Evolutionary conservation across 2,888 invertebrate genomes (phyloP).

Genomic region (Scaptomyza caliginosa): DNA sequence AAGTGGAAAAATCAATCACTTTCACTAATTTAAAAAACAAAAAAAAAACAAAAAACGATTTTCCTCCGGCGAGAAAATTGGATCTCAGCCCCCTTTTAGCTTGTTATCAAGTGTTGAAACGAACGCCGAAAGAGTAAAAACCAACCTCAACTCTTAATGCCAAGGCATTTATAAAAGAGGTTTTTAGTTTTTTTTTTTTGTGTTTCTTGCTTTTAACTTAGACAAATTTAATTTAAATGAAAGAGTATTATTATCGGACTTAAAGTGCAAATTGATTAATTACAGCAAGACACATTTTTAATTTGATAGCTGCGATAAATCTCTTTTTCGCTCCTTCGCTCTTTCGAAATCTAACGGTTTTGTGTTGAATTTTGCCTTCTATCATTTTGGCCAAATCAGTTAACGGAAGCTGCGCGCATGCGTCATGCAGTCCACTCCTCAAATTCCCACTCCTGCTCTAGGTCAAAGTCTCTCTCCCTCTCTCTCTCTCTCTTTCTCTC

Average conservation of each 20-base stretch:
- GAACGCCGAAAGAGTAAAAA: slow-evolving; percentile 37
- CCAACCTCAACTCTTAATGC: slow-evolving; percentile 40
- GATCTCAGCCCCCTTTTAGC: slow-evolving; percentile 24
- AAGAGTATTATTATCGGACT: slow-evolving; percentile 34
- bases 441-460: slow-evolving; percentile 6
- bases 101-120: slow-evolving; percentile 74
- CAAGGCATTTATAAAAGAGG: slow-evolving; percentile 56
- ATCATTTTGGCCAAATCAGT: slow-evolving; percentile 55
- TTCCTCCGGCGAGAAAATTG: slow-evolving; percentile 55
- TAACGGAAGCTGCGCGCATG: slow-evolving; percentile 76
- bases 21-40: slow-evolving; percentile 79
- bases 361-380: slow-evolving; percentile 53
- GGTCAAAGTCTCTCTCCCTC: slow-evolving; percentile 13
- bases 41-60: no score
- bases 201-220: no score
- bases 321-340: slow-evolving; percentile 38
- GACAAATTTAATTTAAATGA: slow-evolving; percentile 64
- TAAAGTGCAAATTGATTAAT: slow-evolving; percentile 73
- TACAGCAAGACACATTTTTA: slow-evolving; percentile 38
- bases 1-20: slow-evolving; percentile 78
- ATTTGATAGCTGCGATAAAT: slow-evolving; percentile 60
- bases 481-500: not conserved
- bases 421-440: slow-evolving; percentile 39
- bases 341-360: slow-evolving; percentile 55
- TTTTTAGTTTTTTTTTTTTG: no score